Percentiles rank a stretch among this genome's conserved stretches.
These are phyloP conservation scores for Berghia stephanieae DNA, from an alignment of 1,140 invertebrate genomes.

Conservation along the genomic window DNA sequence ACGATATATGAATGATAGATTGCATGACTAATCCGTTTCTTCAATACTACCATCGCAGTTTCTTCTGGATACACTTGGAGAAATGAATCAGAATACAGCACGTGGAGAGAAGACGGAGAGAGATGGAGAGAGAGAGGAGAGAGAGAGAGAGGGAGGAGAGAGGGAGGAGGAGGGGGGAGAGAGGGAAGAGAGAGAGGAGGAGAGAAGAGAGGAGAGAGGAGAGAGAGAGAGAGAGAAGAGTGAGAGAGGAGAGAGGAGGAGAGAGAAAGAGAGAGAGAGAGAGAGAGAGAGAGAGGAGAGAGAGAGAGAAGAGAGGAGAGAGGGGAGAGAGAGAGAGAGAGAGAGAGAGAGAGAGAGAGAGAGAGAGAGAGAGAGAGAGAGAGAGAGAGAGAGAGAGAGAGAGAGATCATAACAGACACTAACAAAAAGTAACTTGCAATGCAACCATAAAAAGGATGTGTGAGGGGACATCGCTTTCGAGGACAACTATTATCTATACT, in stretches of 20 bases:
- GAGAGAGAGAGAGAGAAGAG: neutral
- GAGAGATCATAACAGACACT: no score
- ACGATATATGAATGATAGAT: no score
- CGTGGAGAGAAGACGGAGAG: neutral
- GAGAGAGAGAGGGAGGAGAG: neutral
- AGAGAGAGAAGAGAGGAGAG: neutral
- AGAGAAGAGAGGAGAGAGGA: neutral
- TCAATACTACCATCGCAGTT: no score
- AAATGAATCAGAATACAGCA: no score
- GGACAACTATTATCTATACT: no score
- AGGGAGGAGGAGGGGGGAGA: neutral
- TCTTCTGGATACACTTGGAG: no score
- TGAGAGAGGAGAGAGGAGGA: neutral
- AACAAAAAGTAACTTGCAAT: no score
- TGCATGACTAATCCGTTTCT: no score
- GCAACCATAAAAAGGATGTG: no score
- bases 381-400: constrained; percentile 10
- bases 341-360: constrained; percentile 15
- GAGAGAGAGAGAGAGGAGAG: neutral
- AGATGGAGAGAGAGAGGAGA: neutral
- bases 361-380: neutral
- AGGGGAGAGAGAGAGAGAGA: constrained; percentile 18
- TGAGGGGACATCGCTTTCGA: no score
- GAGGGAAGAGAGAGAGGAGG: neutral
- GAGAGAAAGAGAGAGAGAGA: neutral